phyloP scores from a whole-genome alignment of 2,888 invertebrate genomes.

The Drosophila mayaguana region DNA sequence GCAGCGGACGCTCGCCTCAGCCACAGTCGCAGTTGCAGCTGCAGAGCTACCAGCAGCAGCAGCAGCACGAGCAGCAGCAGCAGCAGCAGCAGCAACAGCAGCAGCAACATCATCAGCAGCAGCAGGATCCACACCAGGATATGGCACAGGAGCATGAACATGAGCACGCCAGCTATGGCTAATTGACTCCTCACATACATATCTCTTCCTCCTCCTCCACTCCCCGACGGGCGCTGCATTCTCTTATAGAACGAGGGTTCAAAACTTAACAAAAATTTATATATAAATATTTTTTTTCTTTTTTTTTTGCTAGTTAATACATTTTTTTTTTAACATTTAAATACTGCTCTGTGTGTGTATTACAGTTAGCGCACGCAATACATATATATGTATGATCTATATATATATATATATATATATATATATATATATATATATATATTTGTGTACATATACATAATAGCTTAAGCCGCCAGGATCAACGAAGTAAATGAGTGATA shows the following conservation, averaged over 20 bases:
- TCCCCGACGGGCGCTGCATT: conserved; percentile 39
- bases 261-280: conserved; percentile 16
- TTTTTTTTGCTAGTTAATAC: conserved; percentile 55
- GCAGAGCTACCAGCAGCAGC: conserved; percentile 41
- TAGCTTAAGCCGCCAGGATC: conserved; percentile 82
- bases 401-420: conserved; percentile 28
- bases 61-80: conserved; percentile 28
- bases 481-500: conserved; percentile 85
- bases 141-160: conserved; percentile 48
- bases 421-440: conserved; percentile 13
- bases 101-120: conserved; percentile 27
- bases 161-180: conserved; percentile 52
- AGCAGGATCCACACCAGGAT: conserved; percentile 40
- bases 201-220: conserved; percentile 15
- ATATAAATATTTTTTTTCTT: conserved; percentile 20
- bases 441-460: conserved; percentile 40
- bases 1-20: conserved; percentile 51
- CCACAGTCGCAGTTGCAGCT: conserved; percentile 31
- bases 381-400: conserved; percentile 25
- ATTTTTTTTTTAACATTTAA: conserved; percentile 41
- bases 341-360: conserved; percentile 39
- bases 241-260: conserved; percentile 8
- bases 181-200: conserved; percentile 39
- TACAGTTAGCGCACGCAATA: conserved; percentile 24
- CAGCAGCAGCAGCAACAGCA: conserved; percentile 24